Percentiles rank a stretch among this genome's conserved stretches.
phyloP scores from a whole-genome alignment of 2,888 invertebrate species.

The Hyposoter didymator region DNA sequence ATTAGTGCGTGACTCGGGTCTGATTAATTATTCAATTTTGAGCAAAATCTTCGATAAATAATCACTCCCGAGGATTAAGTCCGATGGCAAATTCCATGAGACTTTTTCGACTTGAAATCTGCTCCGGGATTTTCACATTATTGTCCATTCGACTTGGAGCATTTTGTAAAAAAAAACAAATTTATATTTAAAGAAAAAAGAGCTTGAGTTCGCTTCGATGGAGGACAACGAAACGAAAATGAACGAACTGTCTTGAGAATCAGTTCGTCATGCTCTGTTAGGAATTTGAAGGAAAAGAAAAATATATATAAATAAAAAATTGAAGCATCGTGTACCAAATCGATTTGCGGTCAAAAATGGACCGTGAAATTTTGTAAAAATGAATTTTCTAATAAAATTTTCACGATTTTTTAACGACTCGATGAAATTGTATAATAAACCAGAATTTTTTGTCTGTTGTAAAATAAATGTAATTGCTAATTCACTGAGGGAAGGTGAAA shows the following conservation, averaged over 20 bases:
- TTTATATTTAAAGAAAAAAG: conserved; percentile 28
- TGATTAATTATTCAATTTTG: neutral
- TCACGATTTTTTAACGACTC: conserved; percentile 51
- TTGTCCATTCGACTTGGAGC: neutral
- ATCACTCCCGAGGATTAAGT: neutral
- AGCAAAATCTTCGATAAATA: neutral
- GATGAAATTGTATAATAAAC: neutral
- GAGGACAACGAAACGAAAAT: conserved; percentile 21
- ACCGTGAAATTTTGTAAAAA: conserved; percentile 33
- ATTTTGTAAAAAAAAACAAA: neutral
- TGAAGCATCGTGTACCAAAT: conserved; percentile 15
- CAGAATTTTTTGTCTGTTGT: neutral
- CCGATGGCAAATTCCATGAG: neutral
- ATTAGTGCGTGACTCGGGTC: neutral
- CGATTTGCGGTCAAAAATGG: conserved; percentile 3
- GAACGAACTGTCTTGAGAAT: conserved; percentile 21
- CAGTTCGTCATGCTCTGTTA: neutral
- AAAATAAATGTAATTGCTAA: neutral
- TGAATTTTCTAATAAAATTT: conserved; percentile 44
- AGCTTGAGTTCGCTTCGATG: conserved; percentile 11
- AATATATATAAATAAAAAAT: neutral
- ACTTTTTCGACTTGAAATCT: neutral
- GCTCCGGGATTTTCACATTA: neutral
- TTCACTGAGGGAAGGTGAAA: neutral
- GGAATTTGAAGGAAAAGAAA: conserved; percentile 12